Evolutionary conservation across 2,888 invertebrate genomes (phyloP).

Genomic region (Drosophila pullipes): DNA sequence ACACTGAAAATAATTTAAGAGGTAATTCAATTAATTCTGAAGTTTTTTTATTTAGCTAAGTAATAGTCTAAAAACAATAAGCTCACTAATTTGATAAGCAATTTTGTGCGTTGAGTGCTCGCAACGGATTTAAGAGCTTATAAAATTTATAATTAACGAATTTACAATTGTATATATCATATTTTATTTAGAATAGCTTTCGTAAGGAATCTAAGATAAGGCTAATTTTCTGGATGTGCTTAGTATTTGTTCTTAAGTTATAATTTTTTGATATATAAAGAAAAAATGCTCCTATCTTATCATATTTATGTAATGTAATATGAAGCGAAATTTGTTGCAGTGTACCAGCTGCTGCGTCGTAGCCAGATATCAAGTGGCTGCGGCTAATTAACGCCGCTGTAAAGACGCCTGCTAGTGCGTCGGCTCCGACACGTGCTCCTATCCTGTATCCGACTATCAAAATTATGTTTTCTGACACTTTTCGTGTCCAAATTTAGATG

Average conservation of each 20-base stretch:
- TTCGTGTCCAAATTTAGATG: constrained; percentile 69
- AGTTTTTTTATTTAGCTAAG: background rate
- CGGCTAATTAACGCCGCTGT: constrained; percentile 81
- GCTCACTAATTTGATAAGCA: background rate
- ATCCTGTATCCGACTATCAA: constrained; percentile 47
- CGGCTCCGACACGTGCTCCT: constrained; percentile 63
- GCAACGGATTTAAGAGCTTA: no score
- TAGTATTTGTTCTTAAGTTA: no score
- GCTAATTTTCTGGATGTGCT: background rate
- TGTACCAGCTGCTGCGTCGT: constrained; percentile 41
- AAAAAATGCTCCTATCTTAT: no score
- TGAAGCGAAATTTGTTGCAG: background rate
- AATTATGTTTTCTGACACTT: constrained; percentile 74
- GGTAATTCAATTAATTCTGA: no score
- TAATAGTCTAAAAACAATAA: background rate
- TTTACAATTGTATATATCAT: background rate
- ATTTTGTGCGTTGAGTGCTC: no score
- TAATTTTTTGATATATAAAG: no score
- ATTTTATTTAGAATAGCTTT: background rate
- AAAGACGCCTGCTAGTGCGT: constrained; percentile 45
- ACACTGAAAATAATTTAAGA: background rate
- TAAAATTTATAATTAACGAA: background rate
- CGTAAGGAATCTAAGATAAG: background rate
- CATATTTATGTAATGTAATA: no score
- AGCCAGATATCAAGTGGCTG: constrained; percentile 70